Base-by-base conservation (phyloP, 2,888 invertebrate species). In the Cheilosia vulpina region DNA sequence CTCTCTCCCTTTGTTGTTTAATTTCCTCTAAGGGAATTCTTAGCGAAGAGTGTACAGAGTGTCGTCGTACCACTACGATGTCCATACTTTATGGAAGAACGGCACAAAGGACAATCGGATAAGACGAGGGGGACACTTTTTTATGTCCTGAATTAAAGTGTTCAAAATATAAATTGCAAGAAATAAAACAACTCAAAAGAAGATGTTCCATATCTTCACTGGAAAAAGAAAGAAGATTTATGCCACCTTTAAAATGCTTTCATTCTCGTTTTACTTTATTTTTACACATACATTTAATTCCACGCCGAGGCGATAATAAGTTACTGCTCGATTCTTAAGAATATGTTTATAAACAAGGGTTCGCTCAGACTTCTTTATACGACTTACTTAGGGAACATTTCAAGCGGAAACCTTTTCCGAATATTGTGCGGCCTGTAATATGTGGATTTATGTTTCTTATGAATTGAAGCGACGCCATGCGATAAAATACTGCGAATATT, bases 141-240 rank as follows among this genome's bases (percentile, higher is more conserved):
- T 66, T 57, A 76, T 19, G 66, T 66, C 76, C 41, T 43, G 27
- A 41, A 58, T 66, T 76, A 43, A 41, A 52, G n/a, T 58, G 50
- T 24, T 50, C 31, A 45, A 45, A 45, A 47, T 1, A 65, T 27
- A 47, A 72, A 62, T 43, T 38, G 47, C 5, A 45, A 41, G 58
- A 41, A 58, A 50, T 43, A 41, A 13, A 13, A 45, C 24, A 21
- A 34, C 34, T 38, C 17, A 24, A 41, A 21, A 27, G n/a, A 17
- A 47, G 17, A 57, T 62, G 41, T 13, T 63, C 38, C 34, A 21
- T 27, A 60, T 52, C 60, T 34, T 17, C 17, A 17, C 45, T 5
- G 9, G 2, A 3, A 21, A 31, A 63, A 55, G 9, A 24, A 11
- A 4, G 13, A 38, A 38, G 13, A 38, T 38, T 13, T 38, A 13